Evolutionary conservation across 2,113 vertebrate species (phyloP), one percentile per base, ranked within the genome.

Genomic region (Bagarius yarrelli): DNA sequence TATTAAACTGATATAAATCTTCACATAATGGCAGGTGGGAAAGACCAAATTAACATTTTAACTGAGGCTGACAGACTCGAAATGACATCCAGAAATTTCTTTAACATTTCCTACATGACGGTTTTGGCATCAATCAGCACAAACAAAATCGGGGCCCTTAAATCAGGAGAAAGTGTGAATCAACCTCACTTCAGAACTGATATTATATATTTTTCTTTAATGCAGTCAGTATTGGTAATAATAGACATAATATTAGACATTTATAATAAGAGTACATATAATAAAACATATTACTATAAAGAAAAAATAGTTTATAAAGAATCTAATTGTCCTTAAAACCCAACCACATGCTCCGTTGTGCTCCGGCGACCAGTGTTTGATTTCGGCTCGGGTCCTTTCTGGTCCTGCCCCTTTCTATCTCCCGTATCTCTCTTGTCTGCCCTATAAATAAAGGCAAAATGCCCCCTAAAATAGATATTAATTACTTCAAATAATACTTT

Each of bases 21-120:
- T 69, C 27, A 21, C 36, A 50, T 76, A 82, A 69, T 82, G 80
- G 59, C 73, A 81, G 80, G 80, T 82, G 80, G 69, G 63, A 64
- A 70, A 50, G 76, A 82, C 50, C 66, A 64, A 55, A 44, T n/a
- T 32, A 76, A 82, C 52, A 67, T 69, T 56, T 82, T 76, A 82
- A 69, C 73, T 15, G 30, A 44, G 34, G 55, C 15, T 55, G 40
- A 34, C 47, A 70, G 53, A 82, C 53, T 67, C n/a, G 18, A 52
- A 57, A 52, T 57, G n/a, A 53, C 23, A 44, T 19, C 40, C 14
- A 19, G 60, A 67, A 25, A 53, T 32, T 0, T 57, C 5, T 44
- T 15, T 76, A 34, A 25, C 74, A 30, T 4, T 1, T 60, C 15
- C 44, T 44, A 0, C 11, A 50, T 55, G 70, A 4, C 2, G 23